phyloP scores from a whole-genome alignment of 2,888 invertebrate genomes.

The Clanis bilineata region DNA sequence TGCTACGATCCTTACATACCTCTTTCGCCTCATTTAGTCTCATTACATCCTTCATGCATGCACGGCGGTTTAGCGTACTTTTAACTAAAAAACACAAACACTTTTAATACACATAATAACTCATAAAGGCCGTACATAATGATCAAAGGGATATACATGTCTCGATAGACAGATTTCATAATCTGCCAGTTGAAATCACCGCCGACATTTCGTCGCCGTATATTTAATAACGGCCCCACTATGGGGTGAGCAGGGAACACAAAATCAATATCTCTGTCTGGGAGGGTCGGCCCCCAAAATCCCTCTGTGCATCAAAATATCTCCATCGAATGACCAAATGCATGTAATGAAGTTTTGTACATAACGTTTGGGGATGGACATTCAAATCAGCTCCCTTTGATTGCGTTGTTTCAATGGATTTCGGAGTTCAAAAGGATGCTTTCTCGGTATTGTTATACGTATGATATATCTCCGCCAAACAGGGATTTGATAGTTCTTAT shows the following conservation, averaged over 20 bases:
- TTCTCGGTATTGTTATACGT: background rate
- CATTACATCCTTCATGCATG: too few relatives aligned
- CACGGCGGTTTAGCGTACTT: too few relatives aligned
- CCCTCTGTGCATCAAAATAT: constrained; percentile 46
- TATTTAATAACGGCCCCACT: constrained; percentile 69
- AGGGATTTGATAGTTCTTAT: too few relatives aligned
- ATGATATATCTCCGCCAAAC: too few relatives aligned
- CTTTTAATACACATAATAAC: background rate
- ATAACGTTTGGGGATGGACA: background rate
- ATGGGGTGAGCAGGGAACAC: constrained; percentile 51
- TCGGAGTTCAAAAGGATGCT: background rate
- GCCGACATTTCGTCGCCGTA: constrained; percentile 61
- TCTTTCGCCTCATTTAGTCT: too few relatives aligned
- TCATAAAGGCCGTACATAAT: background rate
- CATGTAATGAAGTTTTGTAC: constrained; percentile 15
- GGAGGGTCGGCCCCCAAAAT: constrained; percentile 60
- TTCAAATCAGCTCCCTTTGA: background rate
- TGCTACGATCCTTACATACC: too few relatives aligned
- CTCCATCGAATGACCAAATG: constrained; percentile 48
- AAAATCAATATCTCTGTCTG: constrained; percentile 73
- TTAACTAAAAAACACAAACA: background rate
- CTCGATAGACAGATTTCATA: constrained; percentile 16
- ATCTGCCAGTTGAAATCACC: constrained; percentile 22
- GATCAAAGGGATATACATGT: background rate
- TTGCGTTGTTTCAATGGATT: background rate